phyloP scores from a whole-genome alignment of 2,888 invertebrate species.

The Antheraea yamamai region DNA sequence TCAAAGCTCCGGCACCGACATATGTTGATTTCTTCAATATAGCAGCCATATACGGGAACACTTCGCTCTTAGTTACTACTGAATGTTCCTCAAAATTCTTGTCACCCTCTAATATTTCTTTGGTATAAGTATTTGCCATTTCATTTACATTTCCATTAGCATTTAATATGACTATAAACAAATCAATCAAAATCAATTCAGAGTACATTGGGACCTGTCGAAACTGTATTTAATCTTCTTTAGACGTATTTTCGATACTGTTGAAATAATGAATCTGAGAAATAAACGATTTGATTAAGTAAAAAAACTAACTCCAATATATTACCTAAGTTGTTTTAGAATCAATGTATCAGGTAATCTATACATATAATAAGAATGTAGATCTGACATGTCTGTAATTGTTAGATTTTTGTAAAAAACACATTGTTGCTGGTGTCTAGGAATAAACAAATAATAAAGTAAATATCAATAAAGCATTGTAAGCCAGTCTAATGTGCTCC shows the following conservation, averaged over 20 bases:
- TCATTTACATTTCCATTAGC: neutral
- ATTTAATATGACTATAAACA: neutral
- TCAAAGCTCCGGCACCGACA: constrained; percentile 62
- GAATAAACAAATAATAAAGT: too few species aligned
- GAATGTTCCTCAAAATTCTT: constrained; percentile 48
- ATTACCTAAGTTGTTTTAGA: too few species aligned
- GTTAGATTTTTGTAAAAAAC: too few species aligned
- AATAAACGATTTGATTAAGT: neutral
- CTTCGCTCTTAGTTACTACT: constrained; percentile 44
- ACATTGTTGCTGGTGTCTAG: too few species aligned
- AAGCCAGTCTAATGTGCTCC: too few species aligned
- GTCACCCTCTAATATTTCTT: constrained; percentile 15
- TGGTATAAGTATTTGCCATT: neutral
- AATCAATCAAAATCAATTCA: neutral
- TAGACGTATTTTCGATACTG: neutral
- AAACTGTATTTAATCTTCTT: neutral
- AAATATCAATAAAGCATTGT: too few species aligned
- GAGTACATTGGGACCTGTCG: neutral
- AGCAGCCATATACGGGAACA: constrained; percentile 65
- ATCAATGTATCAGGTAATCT: too few species aligned
- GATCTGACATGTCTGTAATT: too few species aligned
- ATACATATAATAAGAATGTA: too few species aligned
- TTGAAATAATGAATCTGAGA: neutral
- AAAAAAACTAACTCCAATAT: too few species aligned
- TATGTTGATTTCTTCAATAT: constrained; percentile 56